Percentiles rank a stretch among this genome's conserved stretches.
Evolutionary conservation across 2,888 invertebrate genomes (phyloP).

Genomic region (Cacoxenus indagator): DNA sequence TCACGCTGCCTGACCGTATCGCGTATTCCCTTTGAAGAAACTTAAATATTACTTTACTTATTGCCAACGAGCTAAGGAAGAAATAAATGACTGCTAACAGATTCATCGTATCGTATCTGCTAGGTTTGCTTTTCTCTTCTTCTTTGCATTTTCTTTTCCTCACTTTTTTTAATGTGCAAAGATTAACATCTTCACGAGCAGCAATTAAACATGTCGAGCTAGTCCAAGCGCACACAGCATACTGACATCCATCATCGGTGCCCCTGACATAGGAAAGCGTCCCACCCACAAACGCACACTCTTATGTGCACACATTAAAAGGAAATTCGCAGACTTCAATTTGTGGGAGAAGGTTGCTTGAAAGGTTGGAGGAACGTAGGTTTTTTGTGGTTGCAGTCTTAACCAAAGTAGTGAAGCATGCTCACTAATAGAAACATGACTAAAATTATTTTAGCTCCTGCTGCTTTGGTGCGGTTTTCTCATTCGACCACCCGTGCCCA

Average conservation of each 20-base stretch:
- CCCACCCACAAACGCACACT: not conserved
- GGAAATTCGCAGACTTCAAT: constrained; percentile 2
- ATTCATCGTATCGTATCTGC: not conserved
- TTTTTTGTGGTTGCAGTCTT: not conserved
- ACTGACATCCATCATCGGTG: constrained; percentile 17
- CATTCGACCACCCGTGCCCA: not conserved
- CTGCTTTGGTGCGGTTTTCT: not conserved
- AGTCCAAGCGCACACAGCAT: constrained; percentile 30
- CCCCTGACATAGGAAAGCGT: not conserved
- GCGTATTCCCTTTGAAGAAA: constrained; percentile 3
- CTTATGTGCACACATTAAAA: not conserved
- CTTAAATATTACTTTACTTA: constrained; percentile 1
- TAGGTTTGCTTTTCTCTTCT: not conserved
- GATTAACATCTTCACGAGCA: constrained; percentile 45
- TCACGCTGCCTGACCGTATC: not conserved
- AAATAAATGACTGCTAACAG: not conserved
- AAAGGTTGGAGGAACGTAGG: not conserved
- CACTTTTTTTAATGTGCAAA: not conserved
- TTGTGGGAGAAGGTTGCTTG: not conserved
- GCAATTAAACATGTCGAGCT: constrained; percentile 43
- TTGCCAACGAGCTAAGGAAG: not conserved
- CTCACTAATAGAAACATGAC: constrained; percentile 36
- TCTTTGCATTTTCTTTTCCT: not conserved
- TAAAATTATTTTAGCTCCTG: constrained; percentile 47
- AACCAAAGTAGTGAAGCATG: constrained; percentile 17